A percentile compares a stretch with the other conserved stretches of the same genome.
phyloP scores from a whole-genome alignment of 2,888 invertebrate genomes.

The Thera britannica region DNA sequence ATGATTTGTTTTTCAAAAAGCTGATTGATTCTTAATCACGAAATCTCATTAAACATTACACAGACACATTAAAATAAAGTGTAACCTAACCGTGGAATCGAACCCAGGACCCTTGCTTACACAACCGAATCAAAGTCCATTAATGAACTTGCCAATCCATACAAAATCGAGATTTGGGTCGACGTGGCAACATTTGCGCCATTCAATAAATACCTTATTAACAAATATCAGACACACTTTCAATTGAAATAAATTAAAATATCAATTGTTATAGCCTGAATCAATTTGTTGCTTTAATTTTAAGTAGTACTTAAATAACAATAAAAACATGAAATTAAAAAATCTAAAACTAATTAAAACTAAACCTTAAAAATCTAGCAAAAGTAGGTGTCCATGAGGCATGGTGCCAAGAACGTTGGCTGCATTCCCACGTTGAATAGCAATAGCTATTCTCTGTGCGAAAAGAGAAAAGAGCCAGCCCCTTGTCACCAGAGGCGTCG shows the following conservation, averaged over 20 bases:
- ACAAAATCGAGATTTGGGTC: slow-evolving; percentile 36
- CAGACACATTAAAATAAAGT: slow-evolving; percentile 6
- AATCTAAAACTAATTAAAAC: no score
- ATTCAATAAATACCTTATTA: slow-evolving; percentile 13
- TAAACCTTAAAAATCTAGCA: no score
- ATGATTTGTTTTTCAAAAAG: no score
- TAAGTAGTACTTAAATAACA: background rate
- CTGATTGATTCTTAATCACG: background rate
- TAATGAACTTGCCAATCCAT: slow-evolving; percentile 27
- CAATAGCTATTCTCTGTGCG: no score
- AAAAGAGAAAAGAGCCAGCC: no score
- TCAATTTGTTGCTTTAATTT: background rate
- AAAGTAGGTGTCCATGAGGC: no score
- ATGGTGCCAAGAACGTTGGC: no score
- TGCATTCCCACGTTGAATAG: no score
- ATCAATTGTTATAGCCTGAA: background rate
- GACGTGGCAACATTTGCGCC: slow-evolving; percentile 31
- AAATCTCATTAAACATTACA: background rate
- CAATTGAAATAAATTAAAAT: slow-evolving; percentile 13
- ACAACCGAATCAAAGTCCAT: slow-evolving; percentile 19
- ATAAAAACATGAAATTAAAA: no score
- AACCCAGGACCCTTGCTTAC: slow-evolving; percentile 24
- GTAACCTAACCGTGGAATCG: slow-evolving; percentile 18
- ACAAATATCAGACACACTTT: slow-evolving; percentile 32
- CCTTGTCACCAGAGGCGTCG: no score